Evolutionary conservation across 1,140 invertebrate genomes (phyloP), one percentile per base, ranked within the genome.

Genomic region (Chrysoperla carnea): DNA sequence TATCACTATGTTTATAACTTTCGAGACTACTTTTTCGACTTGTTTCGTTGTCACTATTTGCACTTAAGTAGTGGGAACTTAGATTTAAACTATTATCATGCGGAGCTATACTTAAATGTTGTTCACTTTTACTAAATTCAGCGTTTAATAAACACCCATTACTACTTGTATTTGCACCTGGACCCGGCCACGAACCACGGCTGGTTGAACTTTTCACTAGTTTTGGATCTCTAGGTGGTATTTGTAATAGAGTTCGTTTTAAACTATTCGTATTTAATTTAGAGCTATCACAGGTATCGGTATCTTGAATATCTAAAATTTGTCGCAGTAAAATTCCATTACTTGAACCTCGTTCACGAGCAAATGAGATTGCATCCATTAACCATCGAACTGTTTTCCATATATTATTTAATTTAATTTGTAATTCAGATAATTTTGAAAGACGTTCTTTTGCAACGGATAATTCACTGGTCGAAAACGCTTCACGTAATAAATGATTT

Each of bases 341-440:
- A 40, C 52, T 52, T 42, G 62, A 52, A 43, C 62, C 64, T 15
- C 68, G 81, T 55, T 94, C 91, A 42, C 91, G 67, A 1, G 91
- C 89, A 56, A 89, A 91, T 1, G 84, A 81, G 33, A 96, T 85
- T 3, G 93, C 78, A 52, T 96, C 90, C 72, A 93, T 87, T 1
- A 96, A 71, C 93, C 93, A 98, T 9, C 94, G 73, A 4, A 86
- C 80, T 15, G 79, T 78, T 56, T 92, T 91, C 93, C 93, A 97
- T 1, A 87, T 76, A 0, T 69, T 57, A 49, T 91, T 90, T 8
- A 91, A 64, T 52, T 81, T 81, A 1, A 72, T 65, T 55, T 90
- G 86, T 5, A 92, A 68, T 41, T 87, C 78, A 55, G 89, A 80
- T 12, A 95, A 60, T 51, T 81, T 79, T 1, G 75, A 66, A 8